A percentile compares a stretch with the other conserved stretches of the same genome.
These are phyloP conservation scores for Suillia variegata DNA, from an alignment of 2,888 invertebrate species.

Conservation along the genomic window DNA sequence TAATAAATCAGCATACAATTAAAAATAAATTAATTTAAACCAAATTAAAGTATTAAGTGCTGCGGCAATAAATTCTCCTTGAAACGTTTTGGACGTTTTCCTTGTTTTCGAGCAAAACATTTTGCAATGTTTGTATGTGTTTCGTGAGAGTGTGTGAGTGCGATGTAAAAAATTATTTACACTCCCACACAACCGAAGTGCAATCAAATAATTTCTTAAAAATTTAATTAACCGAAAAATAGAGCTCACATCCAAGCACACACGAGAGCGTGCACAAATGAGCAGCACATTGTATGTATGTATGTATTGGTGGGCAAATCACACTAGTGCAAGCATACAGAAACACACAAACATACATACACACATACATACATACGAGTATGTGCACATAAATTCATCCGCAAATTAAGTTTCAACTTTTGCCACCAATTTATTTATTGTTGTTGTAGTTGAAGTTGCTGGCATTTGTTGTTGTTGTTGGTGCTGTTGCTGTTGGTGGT, in stretches of 20 bases:
- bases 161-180: not conserved
- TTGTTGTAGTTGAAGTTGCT: conserved; percentile 2
- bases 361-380: conserved; percentile 12
- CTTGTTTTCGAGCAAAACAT: not conserved
- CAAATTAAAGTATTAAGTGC: no score
- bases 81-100: not conserved
- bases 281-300: no score
- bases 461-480: conserved; percentile 1
- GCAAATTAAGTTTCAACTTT: conserved; percentile 25
- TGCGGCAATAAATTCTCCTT: no score
- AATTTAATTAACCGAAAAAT: conserved; percentile 4
- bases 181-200: not conserved
- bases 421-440: conserved; percentile 21
- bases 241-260: conserved; percentile 1
- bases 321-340: not conserved
- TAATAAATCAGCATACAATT: no score
- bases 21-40: no score
- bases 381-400: conserved; percentile 24
- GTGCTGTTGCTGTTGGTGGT: not conserved
- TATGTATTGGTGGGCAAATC: no score
- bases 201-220: not conserved
- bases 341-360: conserved; percentile 23
- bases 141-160: not conserved
- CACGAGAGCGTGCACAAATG: conserved; percentile 2
- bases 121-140: no score